Conservation (phyloP, 2,113 vertebrate species). For the Myiozetetes cayanensis region DNA sequence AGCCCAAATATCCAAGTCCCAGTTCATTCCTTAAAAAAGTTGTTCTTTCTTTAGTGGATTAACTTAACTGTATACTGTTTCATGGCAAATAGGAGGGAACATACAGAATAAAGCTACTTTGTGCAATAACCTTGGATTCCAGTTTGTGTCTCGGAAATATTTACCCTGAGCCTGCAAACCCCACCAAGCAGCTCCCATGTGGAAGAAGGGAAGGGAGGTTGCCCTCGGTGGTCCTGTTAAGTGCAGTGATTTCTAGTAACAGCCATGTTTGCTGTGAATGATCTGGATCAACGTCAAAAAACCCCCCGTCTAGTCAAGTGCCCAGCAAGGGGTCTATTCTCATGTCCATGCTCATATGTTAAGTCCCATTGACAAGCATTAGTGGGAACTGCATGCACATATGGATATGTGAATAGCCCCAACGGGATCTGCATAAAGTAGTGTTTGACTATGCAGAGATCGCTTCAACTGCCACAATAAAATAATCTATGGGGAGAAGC, state of each 20-base stretch:
- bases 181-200: not conserved
- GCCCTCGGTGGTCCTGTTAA: not conserved
- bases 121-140: not conserved
- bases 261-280: not conserved
- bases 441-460: not conserved
- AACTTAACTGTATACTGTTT: not conserved
- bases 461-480: not conserved
- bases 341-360: slow-evolving; percentile 40
- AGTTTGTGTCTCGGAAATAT: not conserved
- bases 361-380: slow-evolving; percentile 55
- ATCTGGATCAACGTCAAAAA: slow-evolving; percentile 52
- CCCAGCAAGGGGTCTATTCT: slow-evolving; percentile 61
- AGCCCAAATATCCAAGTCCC: not conserved
- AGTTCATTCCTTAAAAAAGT: not conserved
- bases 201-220: not conserved
- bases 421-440: slow-evolving; percentile 31
- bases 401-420: slow-evolving; percentile 48
- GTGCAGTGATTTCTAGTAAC: slow-evolving; percentile 28
- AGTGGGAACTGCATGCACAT: slow-evolving; percentile 28
- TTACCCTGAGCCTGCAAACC: not conserved
- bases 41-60: not conserved
- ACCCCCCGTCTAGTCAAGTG: not conserved
- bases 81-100: not conserved
- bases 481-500: not conserved
- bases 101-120: not conserved